Conservation (phyloP, 2,113 vertebrate species). For the Nasalis larvatus region DNA sequence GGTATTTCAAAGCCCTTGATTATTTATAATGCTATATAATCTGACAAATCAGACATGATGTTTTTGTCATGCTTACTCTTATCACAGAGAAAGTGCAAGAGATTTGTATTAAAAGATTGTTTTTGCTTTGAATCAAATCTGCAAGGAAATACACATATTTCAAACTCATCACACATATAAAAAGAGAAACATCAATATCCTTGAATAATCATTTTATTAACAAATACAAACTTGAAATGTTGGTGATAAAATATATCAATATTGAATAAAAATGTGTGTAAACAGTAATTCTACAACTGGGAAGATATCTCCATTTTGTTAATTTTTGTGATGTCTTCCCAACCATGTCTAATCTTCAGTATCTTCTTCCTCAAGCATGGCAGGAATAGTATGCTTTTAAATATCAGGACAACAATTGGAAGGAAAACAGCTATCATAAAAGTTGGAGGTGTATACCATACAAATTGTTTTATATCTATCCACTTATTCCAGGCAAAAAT, state of each 20-base stretch:
- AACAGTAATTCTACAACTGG: slow-evolving; percentile 75
- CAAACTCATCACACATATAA: not conserved
- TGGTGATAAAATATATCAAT: slow-evolving; percentile 50
- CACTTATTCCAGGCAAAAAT: slow-evolving; percentile 93
- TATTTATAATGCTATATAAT: not conserved
- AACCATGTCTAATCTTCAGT: slow-evolving; percentile 87
- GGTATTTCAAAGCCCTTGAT: slow-evolving; percentile 23
- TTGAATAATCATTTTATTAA: slow-evolving; percentile 64
- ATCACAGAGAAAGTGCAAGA: not conserved
- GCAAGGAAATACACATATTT: slow-evolving; percentile 26
- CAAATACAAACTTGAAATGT: slow-evolving; percentile 50
- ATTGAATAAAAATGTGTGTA: slow-evolving; percentile 15
- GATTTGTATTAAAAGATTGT: not conserved
- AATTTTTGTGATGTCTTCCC: slow-evolving; percentile 81
- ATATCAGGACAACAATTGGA: slow-evolving; percentile 84
- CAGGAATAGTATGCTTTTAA: slow-evolving; percentile 84
- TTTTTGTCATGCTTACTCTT: not conserved
- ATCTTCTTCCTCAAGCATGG: slow-evolving; percentile 87
- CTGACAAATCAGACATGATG: not conserved
- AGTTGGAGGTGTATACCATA: slow-evolving; percentile 91
- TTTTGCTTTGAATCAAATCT: slow-evolving; percentile 33
- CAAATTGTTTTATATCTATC: slow-evolving; percentile 87
- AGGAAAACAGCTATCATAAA: slow-evolving; percentile 90
- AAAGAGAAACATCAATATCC: slow-evolving; percentile 29
- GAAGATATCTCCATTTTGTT: slow-evolving; percentile 78